phyloP scores from a whole-genome alignment of 2,113 vertebrate genomes.

The Syngnathus floridae region DNA sequence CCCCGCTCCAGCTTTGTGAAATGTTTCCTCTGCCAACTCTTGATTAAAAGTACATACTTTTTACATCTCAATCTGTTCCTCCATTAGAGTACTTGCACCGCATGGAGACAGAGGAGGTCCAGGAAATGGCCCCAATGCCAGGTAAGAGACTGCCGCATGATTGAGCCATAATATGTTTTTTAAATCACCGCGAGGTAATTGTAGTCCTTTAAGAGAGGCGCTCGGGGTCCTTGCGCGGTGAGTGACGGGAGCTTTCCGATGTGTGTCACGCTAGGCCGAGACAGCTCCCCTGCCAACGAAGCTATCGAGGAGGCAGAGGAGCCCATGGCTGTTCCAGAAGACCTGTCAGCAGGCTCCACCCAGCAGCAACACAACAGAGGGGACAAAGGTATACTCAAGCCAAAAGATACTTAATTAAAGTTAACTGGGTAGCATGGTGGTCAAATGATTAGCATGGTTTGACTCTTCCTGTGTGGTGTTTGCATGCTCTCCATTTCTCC shows the following conservation, averaged over 20 bases:
- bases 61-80: conserved; percentile 57
- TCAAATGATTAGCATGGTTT: not conserved
- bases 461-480: not conserved
- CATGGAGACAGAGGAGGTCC: conserved; percentile 94
- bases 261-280: conserved; percentile 74
- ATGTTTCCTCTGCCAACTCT: conserved; percentile 52
- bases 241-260: conserved; percentile 43
- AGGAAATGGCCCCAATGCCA: conserved; percentile 96
- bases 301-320: conserved; percentile 85
- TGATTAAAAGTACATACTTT: conserved; percentile 69
- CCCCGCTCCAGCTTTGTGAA: conserved; percentile 52
- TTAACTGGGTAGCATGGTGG: not conserved
- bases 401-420: not conserved
- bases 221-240: conserved; percentile 16
- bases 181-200: conserved; percentile 33
- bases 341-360: conserved; percentile 87
- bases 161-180: conserved; percentile 37
- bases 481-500: not conserved
- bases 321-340: conserved; percentile 96
- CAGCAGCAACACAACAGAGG: conserved; percentile 80
- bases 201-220: conserved; percentile 33
- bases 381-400: conserved; percentile 75
- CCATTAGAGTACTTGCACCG: conserved; percentile 85
- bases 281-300: conserved; percentile 83
- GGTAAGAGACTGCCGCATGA: conserved; percentile 75